Percentiles rank a stretch among this genome's conserved stretches.
Evolutionary conservation across 2,888 invertebrate species (phyloP).

Genomic region (Mellilla xanthometata): DNA sequence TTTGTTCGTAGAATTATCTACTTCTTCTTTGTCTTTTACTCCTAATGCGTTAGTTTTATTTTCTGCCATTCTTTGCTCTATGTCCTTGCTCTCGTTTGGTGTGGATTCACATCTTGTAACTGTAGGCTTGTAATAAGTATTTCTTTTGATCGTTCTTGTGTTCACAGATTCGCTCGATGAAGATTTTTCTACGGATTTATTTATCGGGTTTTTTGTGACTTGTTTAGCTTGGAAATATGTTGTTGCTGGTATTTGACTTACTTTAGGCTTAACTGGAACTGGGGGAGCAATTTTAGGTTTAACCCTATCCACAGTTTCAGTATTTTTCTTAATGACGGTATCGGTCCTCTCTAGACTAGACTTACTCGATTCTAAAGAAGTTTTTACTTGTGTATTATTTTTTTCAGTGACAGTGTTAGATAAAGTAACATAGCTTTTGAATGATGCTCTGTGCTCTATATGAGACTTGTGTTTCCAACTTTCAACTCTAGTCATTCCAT

Average conservation of each 20-base stretch:
- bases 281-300: slow-evolving; percentile 84
- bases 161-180: slow-evolving; percentile 57
- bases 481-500: slow-evolving; percentile 53
- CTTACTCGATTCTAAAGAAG: slow-evolving; percentile 29
- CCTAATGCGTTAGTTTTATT: slow-evolving; percentile 25
- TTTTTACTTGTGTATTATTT: slow-evolving; percentile 44
- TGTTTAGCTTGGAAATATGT: slow-evolving; percentile 36
- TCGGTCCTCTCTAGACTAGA: slow-evolving; percentile 10
- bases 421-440: slow-evolving; percentile 52
- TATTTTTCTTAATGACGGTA: slow-evolving; percentile 40
- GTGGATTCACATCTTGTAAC: slow-evolving; percentile 53
- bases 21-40: slow-evolving; percentile 30
- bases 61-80: slow-evolving; percentile 28
- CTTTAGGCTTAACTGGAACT: slow-evolving; percentile 84
- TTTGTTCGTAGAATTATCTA: slow-evolving; percentile 32
- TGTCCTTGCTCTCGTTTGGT: slow-evolving; percentile 39
- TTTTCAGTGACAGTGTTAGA: slow-evolving; percentile 49
- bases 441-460: slow-evolving; percentile 42
- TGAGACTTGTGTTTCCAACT: slow-evolving; percentile 45
- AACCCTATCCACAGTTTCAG: slow-evolving; percentile 43
- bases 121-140: slow-evolving; percentile 47
- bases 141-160: slow-evolving; percentile 56
- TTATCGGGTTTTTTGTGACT: slow-evolving; percentile 31
- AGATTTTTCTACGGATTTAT: slow-evolving; percentile 49
- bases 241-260: slow-evolving; percentile 51